Evolutionary conservation across 2,113 vertebrate genomes (phyloP).

Genomic region (Rhinoderma darwinii): DNA sequence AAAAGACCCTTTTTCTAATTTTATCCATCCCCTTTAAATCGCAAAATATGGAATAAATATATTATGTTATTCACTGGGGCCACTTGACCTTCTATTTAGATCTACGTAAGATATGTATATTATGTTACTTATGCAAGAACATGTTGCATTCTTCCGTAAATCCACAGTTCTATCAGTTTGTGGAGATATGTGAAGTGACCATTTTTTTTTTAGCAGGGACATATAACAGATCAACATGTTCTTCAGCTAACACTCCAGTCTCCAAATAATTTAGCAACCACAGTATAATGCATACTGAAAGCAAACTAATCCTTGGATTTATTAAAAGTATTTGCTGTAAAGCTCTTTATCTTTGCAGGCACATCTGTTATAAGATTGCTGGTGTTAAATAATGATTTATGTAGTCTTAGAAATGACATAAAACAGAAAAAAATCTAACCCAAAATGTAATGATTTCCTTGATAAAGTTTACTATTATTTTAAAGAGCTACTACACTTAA

Average conservation of each 20-base stretch:
- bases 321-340: conserved; percentile 38
- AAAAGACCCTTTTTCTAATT: too few relatives aligned
- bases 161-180: conserved; percentile 2
- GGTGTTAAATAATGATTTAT: conserved; percentile 28
- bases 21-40: neutral
- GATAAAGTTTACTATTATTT: too few relatives aligned
- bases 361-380: conserved; percentile 48
- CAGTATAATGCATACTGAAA: conserved; percentile 45
- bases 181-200: neutral
- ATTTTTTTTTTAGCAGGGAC: conserved; percentile 2
- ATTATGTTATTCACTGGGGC: neutral
- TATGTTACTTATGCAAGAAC: neutral
- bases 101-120: neutral
- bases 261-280: conserved; percentile 34
- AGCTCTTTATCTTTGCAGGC: conserved; percentile 44
- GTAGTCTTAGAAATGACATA: conserved; percentile 24
- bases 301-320: conserved; percentile 46
- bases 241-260: conserved; percentile 15
- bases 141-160: conserved; percentile 9
- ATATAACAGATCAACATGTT: conserved; percentile 28
- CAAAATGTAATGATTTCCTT: too few relatives aligned
- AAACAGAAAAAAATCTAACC: conserved; percentile 14
- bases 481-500: neutral
- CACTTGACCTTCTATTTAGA: neutral
- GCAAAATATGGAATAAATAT: neutral